Conservation (phyloP, 2,113 vertebrate species). For the Gyps fulvus region DNA sequence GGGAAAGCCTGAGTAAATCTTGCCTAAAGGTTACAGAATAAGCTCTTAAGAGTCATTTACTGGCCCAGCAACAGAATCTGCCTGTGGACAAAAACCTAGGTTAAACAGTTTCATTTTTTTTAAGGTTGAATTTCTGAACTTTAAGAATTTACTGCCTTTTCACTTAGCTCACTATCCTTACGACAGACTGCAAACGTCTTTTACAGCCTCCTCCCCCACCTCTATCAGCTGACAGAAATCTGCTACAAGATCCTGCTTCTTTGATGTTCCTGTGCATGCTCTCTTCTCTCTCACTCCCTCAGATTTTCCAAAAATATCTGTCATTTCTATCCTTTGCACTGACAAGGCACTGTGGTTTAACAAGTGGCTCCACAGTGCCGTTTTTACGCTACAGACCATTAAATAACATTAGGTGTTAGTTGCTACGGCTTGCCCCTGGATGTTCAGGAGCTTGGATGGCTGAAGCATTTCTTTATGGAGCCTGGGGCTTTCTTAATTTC, state of each 20-base stretch:
- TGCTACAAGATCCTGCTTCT: background rate
- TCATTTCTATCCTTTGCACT: background rate
- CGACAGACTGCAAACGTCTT: background rate
- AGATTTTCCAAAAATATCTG: background rate
- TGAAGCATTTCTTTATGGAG: background rate
- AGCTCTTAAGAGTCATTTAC: background rate
- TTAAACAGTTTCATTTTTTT: background rate
- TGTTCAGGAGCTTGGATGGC: background rate
- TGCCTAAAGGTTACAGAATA: background rate
- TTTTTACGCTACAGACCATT: background rate
- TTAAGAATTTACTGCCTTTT: background rate
- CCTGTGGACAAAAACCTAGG: background rate
- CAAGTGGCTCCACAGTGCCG: background rate
- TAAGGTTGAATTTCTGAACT: background rate
- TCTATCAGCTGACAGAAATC: background rate
- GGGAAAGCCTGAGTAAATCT: background rate
- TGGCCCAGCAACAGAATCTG: background rate
- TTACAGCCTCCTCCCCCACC: background rate
- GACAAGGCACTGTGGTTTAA: background rate
- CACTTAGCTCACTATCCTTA: background rate
- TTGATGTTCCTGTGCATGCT: background rate
- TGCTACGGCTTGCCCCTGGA: background rate
- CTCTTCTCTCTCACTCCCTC: background rate
- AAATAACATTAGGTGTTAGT: background rate
- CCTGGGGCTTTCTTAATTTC: background rate